A percentile compares a stretch with the other conserved stretches of the same genome.
phyloP scores from a whole-genome alignment of 2,113 vertebrate species.

The Microcebus griseorufus region DNA sequence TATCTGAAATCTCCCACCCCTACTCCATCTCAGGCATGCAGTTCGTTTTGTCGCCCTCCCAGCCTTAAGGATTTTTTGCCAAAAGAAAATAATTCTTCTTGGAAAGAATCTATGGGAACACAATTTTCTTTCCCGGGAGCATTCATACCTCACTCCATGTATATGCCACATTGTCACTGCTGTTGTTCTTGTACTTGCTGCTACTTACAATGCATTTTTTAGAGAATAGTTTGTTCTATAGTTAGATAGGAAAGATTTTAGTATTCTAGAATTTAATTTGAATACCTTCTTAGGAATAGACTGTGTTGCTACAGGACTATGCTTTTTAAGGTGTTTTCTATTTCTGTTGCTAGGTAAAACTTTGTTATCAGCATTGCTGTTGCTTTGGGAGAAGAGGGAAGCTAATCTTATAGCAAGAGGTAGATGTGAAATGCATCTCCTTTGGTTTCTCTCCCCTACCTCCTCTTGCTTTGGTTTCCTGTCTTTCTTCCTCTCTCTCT shows the following conservation, averaged over 20 bases:
- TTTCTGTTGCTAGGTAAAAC: slow-evolving; percentile 9
- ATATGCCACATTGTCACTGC: not conserved
- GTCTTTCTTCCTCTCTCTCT: not conserved
- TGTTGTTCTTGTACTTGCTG: not conserved
- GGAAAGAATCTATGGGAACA: not conserved
- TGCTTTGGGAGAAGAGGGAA: not conserved
- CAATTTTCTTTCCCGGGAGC: not conserved
- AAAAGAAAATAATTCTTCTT: not conserved
- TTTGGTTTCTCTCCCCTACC: not conserved
- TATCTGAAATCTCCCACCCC: not conserved
- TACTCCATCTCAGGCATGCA: not conserved
- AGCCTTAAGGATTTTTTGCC: not conserved
- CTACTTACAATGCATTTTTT: not conserved
- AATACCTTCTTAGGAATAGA: not conserved
- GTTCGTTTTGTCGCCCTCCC: not conserved
- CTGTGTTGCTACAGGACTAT: too few relatives aligned
- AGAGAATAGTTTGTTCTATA: not conserved
- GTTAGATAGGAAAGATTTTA: not conserved
- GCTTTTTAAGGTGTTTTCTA: not conserved
- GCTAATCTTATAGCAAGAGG: not conserved
- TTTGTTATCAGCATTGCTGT: not conserved
- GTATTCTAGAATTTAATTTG: not conserved
- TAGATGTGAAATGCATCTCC: not conserved
- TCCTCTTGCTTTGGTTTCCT: not conserved
- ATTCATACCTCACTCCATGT: not conserved